Evolutionary conservation across 2,113 vertebrate genomes (phyloP).

Genomic region (Chroicocephalus ridibundus): DNA sequence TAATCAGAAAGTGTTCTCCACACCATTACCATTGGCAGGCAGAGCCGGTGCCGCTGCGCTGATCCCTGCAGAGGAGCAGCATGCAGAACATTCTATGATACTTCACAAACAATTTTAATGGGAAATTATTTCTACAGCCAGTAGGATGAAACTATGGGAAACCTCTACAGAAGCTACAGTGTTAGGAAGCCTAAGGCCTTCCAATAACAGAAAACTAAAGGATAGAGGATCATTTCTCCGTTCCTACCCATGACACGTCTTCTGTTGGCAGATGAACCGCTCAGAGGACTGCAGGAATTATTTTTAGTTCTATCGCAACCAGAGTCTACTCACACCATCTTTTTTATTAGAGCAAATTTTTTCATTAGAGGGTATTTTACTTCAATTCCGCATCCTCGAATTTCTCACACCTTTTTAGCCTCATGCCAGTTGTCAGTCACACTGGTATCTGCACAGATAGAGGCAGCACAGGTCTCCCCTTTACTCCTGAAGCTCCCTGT

Average conservation of each 20-base stretch:
- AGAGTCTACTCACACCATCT: not conserved
- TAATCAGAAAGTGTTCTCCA: not conserved
- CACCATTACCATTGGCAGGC: not conserved
- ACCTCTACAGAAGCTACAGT: not conserved
- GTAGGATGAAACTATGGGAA: not conserved
- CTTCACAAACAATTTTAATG: not conserved
- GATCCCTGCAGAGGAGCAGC: not conserved
- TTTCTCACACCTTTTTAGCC: not conserved
- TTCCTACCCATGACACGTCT: not conserved
- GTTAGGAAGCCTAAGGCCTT: not conserved
- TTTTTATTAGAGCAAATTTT: not conserved
- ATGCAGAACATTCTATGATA: not conserved
- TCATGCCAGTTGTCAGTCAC: not conserved
- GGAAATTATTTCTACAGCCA: not conserved
- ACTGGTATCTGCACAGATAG: not conserved
- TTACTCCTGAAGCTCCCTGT: not conserved
- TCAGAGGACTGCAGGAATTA: not conserved
- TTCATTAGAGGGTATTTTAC: not conserved
- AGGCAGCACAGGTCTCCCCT: not conserved
- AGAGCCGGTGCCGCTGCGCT: accelerated
- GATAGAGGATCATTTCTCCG: not conserved
- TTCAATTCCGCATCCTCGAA: not conserved
- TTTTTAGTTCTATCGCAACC: not conserved
- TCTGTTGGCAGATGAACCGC: not conserved
- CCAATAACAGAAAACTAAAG: not conserved